phyloP scores from a whole-genome alignment of 35 echinoderm and acorn worm genomes.

The Heliocidaris erythrogramma region DNA sequence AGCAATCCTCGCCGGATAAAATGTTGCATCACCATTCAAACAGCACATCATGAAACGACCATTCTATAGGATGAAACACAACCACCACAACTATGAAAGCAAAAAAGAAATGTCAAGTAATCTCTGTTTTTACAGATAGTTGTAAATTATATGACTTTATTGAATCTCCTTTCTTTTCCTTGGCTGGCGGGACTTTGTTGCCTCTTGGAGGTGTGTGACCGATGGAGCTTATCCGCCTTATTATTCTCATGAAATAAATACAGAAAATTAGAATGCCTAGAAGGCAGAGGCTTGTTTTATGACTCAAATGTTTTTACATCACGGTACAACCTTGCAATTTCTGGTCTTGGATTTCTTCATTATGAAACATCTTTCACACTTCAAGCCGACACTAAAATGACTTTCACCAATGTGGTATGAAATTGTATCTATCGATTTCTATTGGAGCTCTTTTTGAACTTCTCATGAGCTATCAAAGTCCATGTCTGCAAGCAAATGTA shows the following conservation, averaged over 20 bases:
- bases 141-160: slow-evolving; percentile 41
- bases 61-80: too few species aligned
- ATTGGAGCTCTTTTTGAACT: too few species aligned
- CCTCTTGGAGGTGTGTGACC: background rate
- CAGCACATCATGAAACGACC: too few species aligned
- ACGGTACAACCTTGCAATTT: background rate
- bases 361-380: background rate
- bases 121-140: slow-evolving; percentile 26
- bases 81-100: too few species aligned
- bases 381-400: background rate
- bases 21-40: too few species aligned
- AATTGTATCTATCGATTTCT: background rate
- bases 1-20: too few species aligned
- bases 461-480: too few species aligned
- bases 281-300: background rate
- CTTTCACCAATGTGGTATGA: background rate
- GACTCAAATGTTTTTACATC: background rate
- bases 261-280: background rate
- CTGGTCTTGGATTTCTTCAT: background rate
- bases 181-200: background rate
- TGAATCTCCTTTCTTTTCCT: slow-evolving; percentile 14
- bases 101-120: background rate
- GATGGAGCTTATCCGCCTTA: background rate
- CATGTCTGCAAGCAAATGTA: background rate
- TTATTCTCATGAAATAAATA: background rate